These are phyloP conservation scores for Microctenopoma stevenorrisi DNA, from an alignment of 2,797 vertebrate genomes.

Conservation along the genomic window DNA sequence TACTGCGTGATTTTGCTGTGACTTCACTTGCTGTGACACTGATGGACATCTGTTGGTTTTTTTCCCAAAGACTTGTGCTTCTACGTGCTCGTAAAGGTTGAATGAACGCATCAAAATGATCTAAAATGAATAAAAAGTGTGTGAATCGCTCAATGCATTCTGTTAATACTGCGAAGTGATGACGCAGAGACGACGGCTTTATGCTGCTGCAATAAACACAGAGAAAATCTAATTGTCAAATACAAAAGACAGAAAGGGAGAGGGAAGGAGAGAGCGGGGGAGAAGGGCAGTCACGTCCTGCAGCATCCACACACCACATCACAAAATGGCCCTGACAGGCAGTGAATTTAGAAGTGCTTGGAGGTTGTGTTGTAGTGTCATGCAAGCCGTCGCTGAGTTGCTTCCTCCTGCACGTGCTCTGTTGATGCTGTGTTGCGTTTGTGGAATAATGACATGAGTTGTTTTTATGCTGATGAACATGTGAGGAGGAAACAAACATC, in stretches of 20 bases:
- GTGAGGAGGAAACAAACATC: background rate
- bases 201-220: conserved; percentile 22
- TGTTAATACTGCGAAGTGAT: background rate
- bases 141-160: background rate
- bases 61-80: background rate
- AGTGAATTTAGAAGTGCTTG: conserved; percentile 59
- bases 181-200: conserved; percentile 11
- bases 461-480: conserved; percentile 11
- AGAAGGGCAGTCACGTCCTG: conserved; percentile 62
- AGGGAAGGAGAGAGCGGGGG: conserved; percentile 23
- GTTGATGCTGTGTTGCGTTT: conserved; percentile 32
- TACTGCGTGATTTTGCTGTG: background rate
- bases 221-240: conserved; percentile 34
- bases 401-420: conserved; percentile 3
- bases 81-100: background rate
- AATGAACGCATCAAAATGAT: background rate
- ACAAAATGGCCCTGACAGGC: conserved; percentile 70
- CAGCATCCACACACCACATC: conserved; percentile 65
- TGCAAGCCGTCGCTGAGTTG: conserved; percentile 13
- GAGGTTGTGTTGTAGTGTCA: conserved; percentile 48
- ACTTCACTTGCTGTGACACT: conserved; percentile 15
- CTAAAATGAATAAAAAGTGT: background rate
- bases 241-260: conserved; percentile 32
- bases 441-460: conserved; percentile 5
- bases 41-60: background rate